phyloP scores from a whole-genome alignment of 2,797 vertebrate genomes.

The Ctenosaura bakeri region DNA sequence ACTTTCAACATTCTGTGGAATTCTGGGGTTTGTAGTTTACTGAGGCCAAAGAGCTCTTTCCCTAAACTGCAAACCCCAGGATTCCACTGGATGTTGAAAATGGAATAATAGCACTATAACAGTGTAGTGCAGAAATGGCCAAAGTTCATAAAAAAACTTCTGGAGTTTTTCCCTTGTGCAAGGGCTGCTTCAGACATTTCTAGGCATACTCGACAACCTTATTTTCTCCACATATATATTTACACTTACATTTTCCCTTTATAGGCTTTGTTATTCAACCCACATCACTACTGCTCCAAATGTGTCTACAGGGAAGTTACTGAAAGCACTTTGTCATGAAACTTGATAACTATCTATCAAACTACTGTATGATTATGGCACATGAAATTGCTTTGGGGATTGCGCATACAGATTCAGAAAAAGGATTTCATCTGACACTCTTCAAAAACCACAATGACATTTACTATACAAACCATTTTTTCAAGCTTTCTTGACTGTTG shows the following conservation, averaged over 20 bases:
- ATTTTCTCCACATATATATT: not conserved
- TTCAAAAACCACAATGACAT: constrained; percentile 39
- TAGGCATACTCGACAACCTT: no score
- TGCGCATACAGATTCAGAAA: constrained; percentile 8
- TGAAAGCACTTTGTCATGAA: constrained; percentile 12
- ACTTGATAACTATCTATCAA: constrained; percentile 17
- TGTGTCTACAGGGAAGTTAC: constrained; percentile 15
- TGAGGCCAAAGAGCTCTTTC: no score
- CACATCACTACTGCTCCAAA: not conserved
- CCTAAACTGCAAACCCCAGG: no score
- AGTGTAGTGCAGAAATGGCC: not conserved
- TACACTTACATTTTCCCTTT: not conserved
- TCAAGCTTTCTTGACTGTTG: constrained; percentile 38
- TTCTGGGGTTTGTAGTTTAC: no score
- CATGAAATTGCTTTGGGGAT: constrained; percentile 24
- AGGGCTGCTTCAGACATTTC: not conserved
- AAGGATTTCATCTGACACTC: constrained; percentile 8
- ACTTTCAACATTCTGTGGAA: no score
- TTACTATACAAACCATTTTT: constrained; percentile 49
- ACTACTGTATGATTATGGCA: not conserved
- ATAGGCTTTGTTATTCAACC: not conserved
- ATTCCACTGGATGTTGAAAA: no score
- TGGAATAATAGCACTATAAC: no score
- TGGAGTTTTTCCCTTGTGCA: not conserved
- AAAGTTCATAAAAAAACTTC: not conserved